Percentiles rank a stretch among this genome's conserved stretches.
phyloP scores from a whole-genome alignment of 2,888 invertebrate genomes.

The Drosophila robusta region DNA sequence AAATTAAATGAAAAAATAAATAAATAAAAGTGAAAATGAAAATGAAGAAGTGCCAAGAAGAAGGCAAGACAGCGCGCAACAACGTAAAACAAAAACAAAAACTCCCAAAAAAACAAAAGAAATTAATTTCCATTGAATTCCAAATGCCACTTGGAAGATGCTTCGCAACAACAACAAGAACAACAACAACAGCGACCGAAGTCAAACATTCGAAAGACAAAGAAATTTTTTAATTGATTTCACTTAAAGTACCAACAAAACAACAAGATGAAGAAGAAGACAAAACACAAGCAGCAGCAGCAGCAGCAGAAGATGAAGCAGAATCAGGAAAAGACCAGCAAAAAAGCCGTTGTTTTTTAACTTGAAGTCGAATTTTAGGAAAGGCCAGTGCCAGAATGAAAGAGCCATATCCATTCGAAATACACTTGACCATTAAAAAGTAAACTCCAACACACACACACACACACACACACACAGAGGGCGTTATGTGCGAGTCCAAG shows the following conservation, averaged over 20 bases:
- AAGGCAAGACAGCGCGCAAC: constrained; percentile 22
- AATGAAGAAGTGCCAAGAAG: constrained; percentile 35
- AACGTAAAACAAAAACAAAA: constrained; percentile 19
- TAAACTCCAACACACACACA: constrained; percentile 40
- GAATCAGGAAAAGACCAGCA: constrained; percentile 46
- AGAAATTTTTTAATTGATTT: constrained; percentile 80
- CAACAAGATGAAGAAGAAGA: constrained; percentile 24
- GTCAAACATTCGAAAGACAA: constrained; percentile 77
- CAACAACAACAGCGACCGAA: constrained; percentile 46
- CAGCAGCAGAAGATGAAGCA: constrained; percentile 7
- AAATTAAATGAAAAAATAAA: constrained; percentile 33
- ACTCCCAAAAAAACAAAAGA: constrained; percentile 59
- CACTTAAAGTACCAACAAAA: constrained; percentile 75
- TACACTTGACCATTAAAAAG: constrained; percentile 76
- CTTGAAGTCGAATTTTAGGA: constrained; percentile 49
- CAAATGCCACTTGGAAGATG: constrained; percentile 75
- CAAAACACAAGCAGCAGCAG: constrained; percentile 14
- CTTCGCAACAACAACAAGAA: constrained; percentile 35
- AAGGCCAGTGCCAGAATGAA: constrained; percentile 48
- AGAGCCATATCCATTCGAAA: constrained; percentile 42
- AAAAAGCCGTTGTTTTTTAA: constrained; percentile 41
- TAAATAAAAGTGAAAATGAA: constrained; percentile 71
- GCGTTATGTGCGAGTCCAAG: constrained; percentile 56
- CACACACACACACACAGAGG: background rate
- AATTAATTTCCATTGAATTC: constrained; percentile 79